A percentile compares a stretch with the other conserved stretches of the same genome.
These are phyloP conservation scores for Syrmaticus mikado DNA, from an alignment of 2,113 vertebrate genomes.

Conservation along the genomic window DNA sequence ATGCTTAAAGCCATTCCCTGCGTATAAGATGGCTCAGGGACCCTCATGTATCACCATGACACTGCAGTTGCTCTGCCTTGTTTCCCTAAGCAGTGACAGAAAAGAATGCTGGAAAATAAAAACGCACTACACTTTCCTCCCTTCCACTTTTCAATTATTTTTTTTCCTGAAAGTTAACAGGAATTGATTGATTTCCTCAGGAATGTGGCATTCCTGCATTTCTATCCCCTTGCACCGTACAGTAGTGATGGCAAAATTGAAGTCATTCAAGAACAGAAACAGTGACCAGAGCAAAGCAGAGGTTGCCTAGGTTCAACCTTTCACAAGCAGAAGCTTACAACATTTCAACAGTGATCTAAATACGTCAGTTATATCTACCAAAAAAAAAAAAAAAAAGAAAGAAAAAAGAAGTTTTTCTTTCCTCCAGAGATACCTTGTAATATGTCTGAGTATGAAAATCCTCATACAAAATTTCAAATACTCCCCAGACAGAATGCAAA, in stretches of 20 bases:
- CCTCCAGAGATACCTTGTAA: background rate
- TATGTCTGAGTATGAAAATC: background rate
- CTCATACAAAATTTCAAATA: background rate
- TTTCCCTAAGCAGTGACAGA: background rate
- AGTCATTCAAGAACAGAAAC: background rate
- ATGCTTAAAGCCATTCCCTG: background rate
- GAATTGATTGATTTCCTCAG: background rate
- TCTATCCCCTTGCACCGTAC: background rate
- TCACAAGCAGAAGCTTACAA: background rate
- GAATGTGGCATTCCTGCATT: background rate
- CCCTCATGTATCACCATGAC: accelerated
- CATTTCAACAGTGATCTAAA: background rate
- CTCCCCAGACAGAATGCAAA: background rate
- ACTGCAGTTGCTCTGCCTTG: background rate
- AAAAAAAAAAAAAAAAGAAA: too few species aligned
- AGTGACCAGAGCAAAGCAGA: background rate
- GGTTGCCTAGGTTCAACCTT: background rate
- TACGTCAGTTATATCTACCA: background rate
- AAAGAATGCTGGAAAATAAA: background rate
- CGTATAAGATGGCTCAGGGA: background rate
- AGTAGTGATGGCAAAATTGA: accelerated
- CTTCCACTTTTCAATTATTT: background rate
- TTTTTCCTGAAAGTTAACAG: background rate
- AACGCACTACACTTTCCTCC: background rate
- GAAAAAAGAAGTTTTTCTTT: background rate